phyloP scores from a whole-genome alignment of 2,888 invertebrate species.

The Tiphia femorata region DNA sequence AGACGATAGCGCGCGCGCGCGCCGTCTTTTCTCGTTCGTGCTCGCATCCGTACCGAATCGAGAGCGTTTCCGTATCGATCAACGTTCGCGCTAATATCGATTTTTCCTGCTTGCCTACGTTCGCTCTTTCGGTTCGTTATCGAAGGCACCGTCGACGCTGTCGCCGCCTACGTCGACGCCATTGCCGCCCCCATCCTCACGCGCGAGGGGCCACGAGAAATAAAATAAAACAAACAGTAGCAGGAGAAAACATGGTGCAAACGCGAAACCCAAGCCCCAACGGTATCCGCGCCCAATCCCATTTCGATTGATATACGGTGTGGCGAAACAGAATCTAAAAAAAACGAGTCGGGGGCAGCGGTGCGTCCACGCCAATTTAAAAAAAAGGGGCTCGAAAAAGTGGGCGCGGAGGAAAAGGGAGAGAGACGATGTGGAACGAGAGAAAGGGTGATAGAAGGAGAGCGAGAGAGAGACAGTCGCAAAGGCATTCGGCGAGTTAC shows the following conservation, averaged over 20 bases:
- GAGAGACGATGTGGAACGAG: too few relatives aligned
- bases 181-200: too few relatives aligned
- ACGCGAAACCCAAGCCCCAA: conserved; percentile 28
- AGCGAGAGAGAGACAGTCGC: too few relatives aligned
- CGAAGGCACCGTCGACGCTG: conserved; percentile 15
- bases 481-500: conserved; percentile 4
- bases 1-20: too few relatives aligned
- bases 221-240: conserved; percentile 24
- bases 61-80: background rate
- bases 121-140: conserved; percentile 26
- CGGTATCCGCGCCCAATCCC: conserved; percentile 32
- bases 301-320: conserved; percentile 47
- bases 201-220: background rate
- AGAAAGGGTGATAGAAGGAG: too few relatives aligned
- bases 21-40: too few relatives aligned
- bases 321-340: conserved; percentile 39
- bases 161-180: background rate
- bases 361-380: conserved; percentile 37
- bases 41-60: too few relatives aligned
- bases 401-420: conserved; percentile 15
- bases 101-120: background rate
- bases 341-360: conserved; percentile 13
- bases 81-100: background rate
- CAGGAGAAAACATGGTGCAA: conserved; percentile 24
- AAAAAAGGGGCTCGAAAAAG: conserved; percentile 36